Percentiles rank a stretch among this genome's conserved stretches.
Conservation (phyloP, 2,888 invertebrate genomes). For the Poecilobothrus nobilitatus region DNA sequence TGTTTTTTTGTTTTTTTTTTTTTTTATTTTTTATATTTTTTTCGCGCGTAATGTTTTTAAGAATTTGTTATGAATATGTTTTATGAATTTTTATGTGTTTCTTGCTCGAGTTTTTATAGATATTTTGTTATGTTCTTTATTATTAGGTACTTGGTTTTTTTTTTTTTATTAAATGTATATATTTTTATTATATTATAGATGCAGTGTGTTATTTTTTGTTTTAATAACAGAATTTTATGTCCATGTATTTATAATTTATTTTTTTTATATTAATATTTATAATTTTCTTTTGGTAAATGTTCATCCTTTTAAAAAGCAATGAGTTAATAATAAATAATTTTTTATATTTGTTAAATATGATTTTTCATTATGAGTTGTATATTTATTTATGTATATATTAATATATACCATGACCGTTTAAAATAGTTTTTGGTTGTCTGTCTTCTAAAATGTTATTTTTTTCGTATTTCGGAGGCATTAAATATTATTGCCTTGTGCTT, state of each 20-base stretch:
- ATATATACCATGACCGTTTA: too few species aligned
- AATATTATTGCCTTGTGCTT: too few species aligned
- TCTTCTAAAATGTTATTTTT: too few species aligned
- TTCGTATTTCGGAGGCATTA: too few species aligned
- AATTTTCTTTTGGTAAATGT: background rate
- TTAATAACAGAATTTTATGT: background rate
- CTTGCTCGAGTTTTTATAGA: background rate
- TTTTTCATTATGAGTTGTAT: background rate
- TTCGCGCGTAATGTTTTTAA: background rate
- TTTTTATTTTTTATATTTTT: background rate
- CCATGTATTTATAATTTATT: background rate
- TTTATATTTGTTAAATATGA: background rate
- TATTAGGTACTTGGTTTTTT: too few species aligned
- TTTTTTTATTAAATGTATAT: too few species aligned
- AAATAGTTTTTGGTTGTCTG: too few species aligned
- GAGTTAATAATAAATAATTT: background rate
- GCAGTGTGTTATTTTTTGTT: too few species aligned
- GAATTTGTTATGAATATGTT: conserved; percentile 6
- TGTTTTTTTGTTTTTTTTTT: background rate
- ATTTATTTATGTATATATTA: too few species aligned
- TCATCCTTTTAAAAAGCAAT: background rate
- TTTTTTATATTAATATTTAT: background rate
- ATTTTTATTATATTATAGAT: too few species aligned
- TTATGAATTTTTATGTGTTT: conserved; percentile 2
- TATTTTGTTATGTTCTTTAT: too few species aligned